Base-by-base conservation (phyloP, 2,888 invertebrate genomes). In the Cephalotes varians region DNA sequence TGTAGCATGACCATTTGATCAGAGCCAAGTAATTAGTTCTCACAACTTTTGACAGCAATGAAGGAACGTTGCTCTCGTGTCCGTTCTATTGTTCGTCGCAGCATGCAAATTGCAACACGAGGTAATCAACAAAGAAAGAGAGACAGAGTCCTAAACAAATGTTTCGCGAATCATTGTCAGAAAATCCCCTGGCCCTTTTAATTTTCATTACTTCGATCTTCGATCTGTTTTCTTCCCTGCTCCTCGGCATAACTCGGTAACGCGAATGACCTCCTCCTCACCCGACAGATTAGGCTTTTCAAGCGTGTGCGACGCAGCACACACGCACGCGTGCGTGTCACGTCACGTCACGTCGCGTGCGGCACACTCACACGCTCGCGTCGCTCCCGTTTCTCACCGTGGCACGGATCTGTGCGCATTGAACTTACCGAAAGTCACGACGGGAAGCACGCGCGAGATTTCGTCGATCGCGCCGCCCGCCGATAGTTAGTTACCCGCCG, bases 361-460 rank as follows among this genome's bases (percentile, higher is more conserved):
- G 12, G 3, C 34, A 5, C 37, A 31, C 15, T n/a, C 44, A 72
- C 72, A 62, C 72, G 44, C 34, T 58, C 40, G 37, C 40, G 51
- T 56, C 58, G 83, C 58, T 86, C 84, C 71, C 58, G 54, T 86
- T 88, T 85, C 74, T 83, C 84, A 80, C 64, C 37, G 51, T 47
- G 91, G 90, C 90, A 93, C 89, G 92, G 90, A 92, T 91, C 89
- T 92, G 92, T 93, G 92, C 92, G 94, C 93, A 94, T 94, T 94
- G 94, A 94, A 94, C 93, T 94, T 94, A 92, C 94, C 94, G 54
- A 77, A 77, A 89, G 90, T 67, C 81, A 65, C 56, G 81, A 83
- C 15, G 15, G 81, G 76, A 83, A 84, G 76, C 81, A 79, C 86
- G 83, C 83, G 87, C 87, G 86, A 86, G 86, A 87, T 87, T 82